Evolutionary conservation across 2,888 invertebrate species (phyloP).

Genomic region (Crematogaster levior): DNA sequence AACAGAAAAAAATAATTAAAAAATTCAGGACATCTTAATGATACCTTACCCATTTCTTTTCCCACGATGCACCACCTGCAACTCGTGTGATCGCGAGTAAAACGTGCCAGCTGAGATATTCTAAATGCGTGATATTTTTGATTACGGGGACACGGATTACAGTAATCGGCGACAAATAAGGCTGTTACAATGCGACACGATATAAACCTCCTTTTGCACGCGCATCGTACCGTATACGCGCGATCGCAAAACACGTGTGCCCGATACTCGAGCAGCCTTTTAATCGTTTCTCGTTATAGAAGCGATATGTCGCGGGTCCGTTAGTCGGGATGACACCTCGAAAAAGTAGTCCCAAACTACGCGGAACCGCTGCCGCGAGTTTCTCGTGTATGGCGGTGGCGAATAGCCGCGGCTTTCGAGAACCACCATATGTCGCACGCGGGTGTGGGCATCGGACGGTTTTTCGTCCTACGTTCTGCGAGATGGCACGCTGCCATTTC

Average conservation of each 20-base stretch:
- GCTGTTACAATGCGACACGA: conserved; percentile 59
- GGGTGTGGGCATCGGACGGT: conserved; percentile 66
- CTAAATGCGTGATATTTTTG: conserved; percentile 11
- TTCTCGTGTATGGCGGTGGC: conserved; percentile 23
- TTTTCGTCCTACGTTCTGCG: conserved; percentile 64
- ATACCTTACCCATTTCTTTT: background rate
- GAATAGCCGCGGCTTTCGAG: conserved; percentile 54
- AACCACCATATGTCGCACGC: conserved; percentile 77
- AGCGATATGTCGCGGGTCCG: conserved; percentile 64
- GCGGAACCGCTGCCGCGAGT: conserved; percentile 73
- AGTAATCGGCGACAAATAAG: conserved; percentile 59
- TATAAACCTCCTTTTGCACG: conserved; percentile 47
- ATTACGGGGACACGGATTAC: background rate
- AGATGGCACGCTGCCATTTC: conserved; percentile 65
- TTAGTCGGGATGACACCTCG: conserved; percentile 73
- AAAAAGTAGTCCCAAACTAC: conserved; percentile 83
- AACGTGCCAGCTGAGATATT: background rate
- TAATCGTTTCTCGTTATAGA: conserved; percentile 72
- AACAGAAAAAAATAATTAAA: background rate
- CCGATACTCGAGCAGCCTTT: conserved; percentile 79
- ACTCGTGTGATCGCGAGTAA: background rate
- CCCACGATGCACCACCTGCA: background rate
- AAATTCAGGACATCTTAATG: background rate
- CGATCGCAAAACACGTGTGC: conserved; percentile 79
- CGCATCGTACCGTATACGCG: conserved; percentile 49